A percentile compares a stretch with the other conserved stretches of the same genome.
These are phyloP conservation scores for Solenodon paradoxus DNA, from an alignment of 2,113 vertebrate genomes.

Conservation along the genomic window DNA sequence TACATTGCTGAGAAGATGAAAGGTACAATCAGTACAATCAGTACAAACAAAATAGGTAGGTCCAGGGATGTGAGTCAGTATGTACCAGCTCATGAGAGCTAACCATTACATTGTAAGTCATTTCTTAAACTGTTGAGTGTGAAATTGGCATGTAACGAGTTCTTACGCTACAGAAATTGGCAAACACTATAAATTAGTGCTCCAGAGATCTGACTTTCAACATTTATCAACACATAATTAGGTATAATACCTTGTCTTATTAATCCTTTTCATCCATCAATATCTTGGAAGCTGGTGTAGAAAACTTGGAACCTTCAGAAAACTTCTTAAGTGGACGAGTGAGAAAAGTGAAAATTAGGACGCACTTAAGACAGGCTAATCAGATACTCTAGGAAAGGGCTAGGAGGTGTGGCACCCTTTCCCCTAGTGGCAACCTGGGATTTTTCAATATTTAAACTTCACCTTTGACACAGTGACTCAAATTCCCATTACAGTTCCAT, in stretches of 20 bases:
- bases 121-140: background rate
- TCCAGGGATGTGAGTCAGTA: background rate
- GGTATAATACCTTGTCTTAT: background rate
- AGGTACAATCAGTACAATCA: background rate
- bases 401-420: background rate
- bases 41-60: background rate
- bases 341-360: background rate
- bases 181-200: background rate
- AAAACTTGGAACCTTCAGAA: background rate
- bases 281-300: background rate
- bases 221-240: background rate
- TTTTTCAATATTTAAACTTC: background rate
- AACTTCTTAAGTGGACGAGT: background rate
- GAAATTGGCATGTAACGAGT: background rate
- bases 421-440: background rate
- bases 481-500: background rate
- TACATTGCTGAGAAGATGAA: background rate
- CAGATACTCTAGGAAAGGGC: background rate
- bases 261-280: background rate
- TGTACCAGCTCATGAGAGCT: background rate
- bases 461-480: background rate
- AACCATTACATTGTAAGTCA: background rate
- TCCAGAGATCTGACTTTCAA: background rate
- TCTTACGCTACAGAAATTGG: background rate
- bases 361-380: background rate